A percentile compares a stretch with the other conserved stretches of the same genome.
Evolutionary conservation across 1,140 invertebrate species (phyloP).

Genomic region (Atta colombica): DNA sequence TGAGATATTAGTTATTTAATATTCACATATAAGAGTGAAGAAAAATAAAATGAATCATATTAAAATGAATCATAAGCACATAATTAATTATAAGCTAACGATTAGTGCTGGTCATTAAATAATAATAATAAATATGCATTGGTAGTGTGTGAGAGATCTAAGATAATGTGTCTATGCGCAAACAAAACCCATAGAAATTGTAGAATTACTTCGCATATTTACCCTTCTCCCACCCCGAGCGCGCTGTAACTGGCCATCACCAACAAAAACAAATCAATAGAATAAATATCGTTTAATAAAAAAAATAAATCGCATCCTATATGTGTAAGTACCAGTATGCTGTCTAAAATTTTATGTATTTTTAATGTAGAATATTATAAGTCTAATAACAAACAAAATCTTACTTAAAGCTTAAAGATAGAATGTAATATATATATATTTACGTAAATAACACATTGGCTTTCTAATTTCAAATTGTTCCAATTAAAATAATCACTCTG

Average conservation of each 20-base stretch:
- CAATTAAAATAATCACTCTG: not conserved
- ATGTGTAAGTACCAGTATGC: not conserved
- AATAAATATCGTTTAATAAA: conserved; percentile 72
- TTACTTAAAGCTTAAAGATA: not conserved
- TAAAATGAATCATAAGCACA: conserved; percentile 18
- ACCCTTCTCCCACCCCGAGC: conserved; percentile 87
- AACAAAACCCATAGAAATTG: conserved; percentile 58
- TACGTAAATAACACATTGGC: not conserved
- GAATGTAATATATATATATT: not conserved
- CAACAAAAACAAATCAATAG: conserved; percentile 82
- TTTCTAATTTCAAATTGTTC: not conserved
- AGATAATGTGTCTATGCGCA: conserved; percentile 45
- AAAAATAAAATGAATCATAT: not conserved
- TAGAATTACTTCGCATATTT: conserved; percentile 85
- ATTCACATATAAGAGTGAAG: conserved; percentile 16
- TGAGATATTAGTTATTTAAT: conserved; percentile 45
- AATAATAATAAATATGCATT: conserved; percentile 48
- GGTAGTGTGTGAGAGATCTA: conserved; percentile 51
- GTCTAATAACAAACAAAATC: not conserved
- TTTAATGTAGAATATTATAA: not conserved
- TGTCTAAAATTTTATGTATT: not conserved
- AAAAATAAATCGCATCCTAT: conserved; percentile 31
- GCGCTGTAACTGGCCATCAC: conserved; percentile 87
- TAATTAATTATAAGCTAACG: conserved; percentile 48
- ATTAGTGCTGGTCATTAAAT: conserved; percentile 67